A percentile compares a stretch with the other conserved stretches of the same genome.
These are phyloP conservation scores for Drosophila buzzatii DNA, from an alignment of 2,888 invertebrate species.

Conservation along the genomic window DNA sequence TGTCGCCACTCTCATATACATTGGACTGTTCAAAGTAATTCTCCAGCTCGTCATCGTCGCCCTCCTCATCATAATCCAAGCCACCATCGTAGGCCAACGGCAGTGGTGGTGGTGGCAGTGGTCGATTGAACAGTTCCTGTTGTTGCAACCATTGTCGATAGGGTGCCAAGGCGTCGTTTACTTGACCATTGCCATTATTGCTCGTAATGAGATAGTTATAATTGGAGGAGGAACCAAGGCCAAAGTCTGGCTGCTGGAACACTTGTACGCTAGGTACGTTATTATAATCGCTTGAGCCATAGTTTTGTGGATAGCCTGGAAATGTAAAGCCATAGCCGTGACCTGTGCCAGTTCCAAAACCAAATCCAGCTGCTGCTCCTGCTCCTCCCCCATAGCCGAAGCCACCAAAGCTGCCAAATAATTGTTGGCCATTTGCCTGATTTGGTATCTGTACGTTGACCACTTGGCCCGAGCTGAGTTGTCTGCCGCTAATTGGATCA, in stretches of 20 bases:
- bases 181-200: conserved; percentile 1
- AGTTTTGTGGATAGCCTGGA: conserved; percentile 17
- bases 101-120: neutral
- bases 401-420: neutral
- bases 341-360: neutral
- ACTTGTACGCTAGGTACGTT: conserved; percentile 15
- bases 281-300: conserved; percentile 12
- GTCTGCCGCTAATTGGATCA: neutral
- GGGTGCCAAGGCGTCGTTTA: conserved; percentile 3
- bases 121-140: neutral
- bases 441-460: conserved; percentile 19
- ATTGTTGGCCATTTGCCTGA: conserved; percentile 3
- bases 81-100: neutral
- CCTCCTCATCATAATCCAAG: conserved; percentile 6
- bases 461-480: neutral
- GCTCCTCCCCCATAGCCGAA: neutral
- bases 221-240: neutral
- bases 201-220: neutral
- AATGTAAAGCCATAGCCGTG: conserved; percentile 5
- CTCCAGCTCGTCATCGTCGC: neutral
- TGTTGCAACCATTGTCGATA: conserved; percentile 18
- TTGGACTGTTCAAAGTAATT: neutral
- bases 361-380: neutral
- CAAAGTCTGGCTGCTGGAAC: conserved; percentile 1
- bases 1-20: neutral